Evolutionary conservation across 2,113 vertebrate genomes (phyloP).

Genomic region (Catharus bicknelli): DNA sequence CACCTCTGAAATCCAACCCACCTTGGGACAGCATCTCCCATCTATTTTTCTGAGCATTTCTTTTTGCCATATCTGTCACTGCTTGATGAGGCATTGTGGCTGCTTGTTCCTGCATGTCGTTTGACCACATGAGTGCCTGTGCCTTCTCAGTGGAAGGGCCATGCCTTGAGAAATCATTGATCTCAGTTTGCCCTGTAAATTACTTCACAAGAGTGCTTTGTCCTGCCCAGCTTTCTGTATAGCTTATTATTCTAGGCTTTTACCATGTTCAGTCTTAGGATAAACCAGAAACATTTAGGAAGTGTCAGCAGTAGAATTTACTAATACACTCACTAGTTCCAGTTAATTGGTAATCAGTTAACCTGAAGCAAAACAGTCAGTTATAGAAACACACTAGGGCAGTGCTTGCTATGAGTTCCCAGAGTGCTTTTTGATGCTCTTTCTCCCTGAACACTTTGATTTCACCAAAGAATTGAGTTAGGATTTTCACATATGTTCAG

Average conservation of each 20-base stretch:
- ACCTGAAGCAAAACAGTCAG: neutral
- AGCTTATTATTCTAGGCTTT: neutral
- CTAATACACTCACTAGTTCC: neutral
- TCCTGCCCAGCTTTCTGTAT: neutral
- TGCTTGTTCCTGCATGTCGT: neutral
- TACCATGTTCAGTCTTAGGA: neutral
- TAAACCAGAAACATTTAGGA: neutral
- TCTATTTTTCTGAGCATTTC: neutral
- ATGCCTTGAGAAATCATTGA: neutral
- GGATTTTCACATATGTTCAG: neutral
- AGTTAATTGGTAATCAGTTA: constrained; percentile 35
- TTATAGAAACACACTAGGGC: neutral
- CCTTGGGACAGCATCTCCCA: neutral
- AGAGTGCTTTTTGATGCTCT: neutral
- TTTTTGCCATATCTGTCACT: neutral
- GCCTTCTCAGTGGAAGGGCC: neutral
- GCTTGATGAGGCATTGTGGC: neutral
- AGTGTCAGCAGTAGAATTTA: neutral
- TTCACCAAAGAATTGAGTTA: neutral
- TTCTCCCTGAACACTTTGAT: neutral
- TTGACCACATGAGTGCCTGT: neutral
- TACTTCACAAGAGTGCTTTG: neutral
- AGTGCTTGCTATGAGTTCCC: neutral
- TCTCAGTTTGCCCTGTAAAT: neutral
- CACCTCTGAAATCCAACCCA: neutral